Percentiles rank a stretch among this genome's conserved stretches.
Conservation (phyloP, 2,888 invertebrate genomes). For the Stenodera caucasica region DNA sequence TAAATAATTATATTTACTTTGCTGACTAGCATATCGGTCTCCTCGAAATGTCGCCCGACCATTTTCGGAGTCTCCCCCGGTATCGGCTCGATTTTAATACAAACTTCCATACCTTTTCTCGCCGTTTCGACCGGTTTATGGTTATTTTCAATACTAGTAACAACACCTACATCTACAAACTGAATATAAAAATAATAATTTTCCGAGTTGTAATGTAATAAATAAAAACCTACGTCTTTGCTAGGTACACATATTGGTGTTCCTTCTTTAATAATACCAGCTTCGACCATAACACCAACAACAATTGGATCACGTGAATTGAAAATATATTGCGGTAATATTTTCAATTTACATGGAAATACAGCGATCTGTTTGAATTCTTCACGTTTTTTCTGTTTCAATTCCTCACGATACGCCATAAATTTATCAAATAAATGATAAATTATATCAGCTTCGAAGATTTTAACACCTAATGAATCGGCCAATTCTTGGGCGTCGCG, state of each 20-base stretch:
- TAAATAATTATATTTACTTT: conserved; percentile 66
- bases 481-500: conserved; percentile 98
- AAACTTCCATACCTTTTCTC: conserved; percentile 92
- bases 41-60: conserved; percentile 98
- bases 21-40: conserved; percentile 92
- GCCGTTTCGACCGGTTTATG: conserved; percentile 95
- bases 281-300: conserved; percentile 92
- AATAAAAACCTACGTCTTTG: conserved; percentile 73
- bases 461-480: conserved; percentile 88
- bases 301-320: conserved; percentile 99
- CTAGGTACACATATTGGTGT: conserved; percentile 97
- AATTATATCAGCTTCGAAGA: conserved; percentile 99
- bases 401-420: conserved; percentile 87
- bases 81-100: conserved; percentile 95
- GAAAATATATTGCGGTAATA: conserved; percentile 89
- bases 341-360: conserved; percentile 93
- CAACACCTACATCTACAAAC: conserved; percentile 92
- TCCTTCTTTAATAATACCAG: conserved; percentile 92
- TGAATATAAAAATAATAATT: conserved; percentile 56
- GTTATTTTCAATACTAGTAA: conserved; percentile 94
- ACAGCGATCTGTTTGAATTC: conserved; percentile 97
- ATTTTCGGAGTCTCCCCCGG: conserved; percentile 99
- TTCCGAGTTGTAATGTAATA: conserved; percentile 10
- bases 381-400: conserved; percentile 87
- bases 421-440: conserved; percentile 99